These are phyloP conservation scores for Eudorcas thomsonii DNA, from an alignment of 2,113 vertebrate genomes.

Conservation along the genomic window DNA sequence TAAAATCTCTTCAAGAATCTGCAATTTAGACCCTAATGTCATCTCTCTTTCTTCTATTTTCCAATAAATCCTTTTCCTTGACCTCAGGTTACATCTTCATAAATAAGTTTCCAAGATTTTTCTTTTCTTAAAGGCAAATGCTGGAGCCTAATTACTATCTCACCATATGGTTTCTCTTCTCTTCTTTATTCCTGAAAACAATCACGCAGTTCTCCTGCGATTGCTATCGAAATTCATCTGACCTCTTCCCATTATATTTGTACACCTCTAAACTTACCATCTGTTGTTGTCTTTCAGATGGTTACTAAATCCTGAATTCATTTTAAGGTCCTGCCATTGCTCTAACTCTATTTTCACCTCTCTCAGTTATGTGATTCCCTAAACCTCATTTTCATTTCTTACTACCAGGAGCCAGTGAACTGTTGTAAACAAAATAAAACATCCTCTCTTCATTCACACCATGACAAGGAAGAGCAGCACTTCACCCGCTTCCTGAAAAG, in stretches of 20 bases:
- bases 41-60: conserved; percentile 32
- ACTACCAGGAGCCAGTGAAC: conserved; percentile 41
- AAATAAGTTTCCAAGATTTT: conserved; percentile 57
- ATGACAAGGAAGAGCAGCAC: background rate
- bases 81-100: conserved; percentile 26
- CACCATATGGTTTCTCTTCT: conserved; percentile 63
- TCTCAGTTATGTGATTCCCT: conserved; percentile 36
- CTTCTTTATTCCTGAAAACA: conserved; percentile 65
- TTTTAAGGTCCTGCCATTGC: conserved; percentile 60
- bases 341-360: conserved; percentile 55
- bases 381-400: conserved; percentile 51
- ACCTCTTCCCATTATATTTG: conserved; percentile 57
- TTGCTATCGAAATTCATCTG: conserved; percentile 48
- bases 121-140: conserved; percentile 65
- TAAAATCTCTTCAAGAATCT: conserved; percentile 11
- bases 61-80: conserved; percentile 38
- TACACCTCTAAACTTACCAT: conserved; percentile 62
- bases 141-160: conserved; percentile 63
- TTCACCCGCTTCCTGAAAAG: background rate
- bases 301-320: conserved; percentile 60
- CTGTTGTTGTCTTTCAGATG: conserved; percentile 61
- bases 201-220: conserved; percentile 55
- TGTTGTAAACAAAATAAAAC: conserved; percentile 59
- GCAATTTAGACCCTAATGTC: background rate
- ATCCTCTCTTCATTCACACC: background rate